Evolutionary conservation across 2,113 vertebrate species (phyloP).

Genomic region (Leucosticte australis): DNA sequence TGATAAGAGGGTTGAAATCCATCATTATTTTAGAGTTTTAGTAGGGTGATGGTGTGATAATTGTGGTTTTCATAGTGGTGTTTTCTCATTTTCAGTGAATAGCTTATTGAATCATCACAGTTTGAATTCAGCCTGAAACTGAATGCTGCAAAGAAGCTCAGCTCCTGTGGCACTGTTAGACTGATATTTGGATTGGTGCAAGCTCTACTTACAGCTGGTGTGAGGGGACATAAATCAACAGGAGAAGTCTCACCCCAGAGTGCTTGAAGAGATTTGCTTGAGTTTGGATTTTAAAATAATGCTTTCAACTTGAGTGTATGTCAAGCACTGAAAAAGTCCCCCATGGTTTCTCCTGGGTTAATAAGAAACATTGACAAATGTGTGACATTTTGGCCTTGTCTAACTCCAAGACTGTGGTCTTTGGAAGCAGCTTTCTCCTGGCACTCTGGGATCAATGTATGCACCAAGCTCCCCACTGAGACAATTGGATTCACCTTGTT

Average conservation of each 20-base stretch:
- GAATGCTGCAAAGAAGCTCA: neutral
- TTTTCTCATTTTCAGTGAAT: neutral
- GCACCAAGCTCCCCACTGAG: neutral
- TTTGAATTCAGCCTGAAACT: neutral
- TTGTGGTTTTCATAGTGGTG: neutral
- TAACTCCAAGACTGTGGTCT: neutral
- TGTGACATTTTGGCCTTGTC: neutral
- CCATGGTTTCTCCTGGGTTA: neutral
- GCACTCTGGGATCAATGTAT: neutral
- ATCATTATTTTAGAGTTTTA: neutral
- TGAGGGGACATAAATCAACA: neutral
- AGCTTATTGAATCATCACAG: neutral
- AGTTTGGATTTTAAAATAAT: neutral
- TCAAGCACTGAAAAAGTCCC: neutral
- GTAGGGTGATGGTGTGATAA: neutral
- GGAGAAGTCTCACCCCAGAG: neutral
- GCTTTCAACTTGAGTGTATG: neutral
- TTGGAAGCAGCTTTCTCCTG: neutral
- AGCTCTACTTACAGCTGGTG: neutral
- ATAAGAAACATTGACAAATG: neutral
- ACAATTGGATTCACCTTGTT: slow-evolving; percentile 2
- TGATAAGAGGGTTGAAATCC: neutral
- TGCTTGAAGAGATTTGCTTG: neutral
- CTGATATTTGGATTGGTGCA: neutral
- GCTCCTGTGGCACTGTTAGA: neutral